Base-by-base conservation (phyloP, 2,113 vertebrate species). In the Thermophis baileyi region DNA sequence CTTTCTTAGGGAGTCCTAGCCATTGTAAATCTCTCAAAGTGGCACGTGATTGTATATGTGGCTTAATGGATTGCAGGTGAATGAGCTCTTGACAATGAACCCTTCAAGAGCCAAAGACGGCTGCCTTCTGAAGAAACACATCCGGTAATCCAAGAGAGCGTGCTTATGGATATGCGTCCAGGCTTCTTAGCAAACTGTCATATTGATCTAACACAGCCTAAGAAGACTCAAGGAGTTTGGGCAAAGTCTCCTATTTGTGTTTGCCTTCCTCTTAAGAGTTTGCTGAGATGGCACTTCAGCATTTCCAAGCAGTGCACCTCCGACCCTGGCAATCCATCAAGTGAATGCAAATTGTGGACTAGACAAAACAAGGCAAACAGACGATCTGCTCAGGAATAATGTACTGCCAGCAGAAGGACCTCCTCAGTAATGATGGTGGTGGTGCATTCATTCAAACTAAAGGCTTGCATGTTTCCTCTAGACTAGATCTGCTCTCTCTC, bases 341-440 rank as follows among this genome's bases (percentile, higher is more conserved):
- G 97, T 96, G 97, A 96, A 98, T 98, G 96, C 97, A 98, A 98
- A 98, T 97, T 95, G 96, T 35, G 95, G 96, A 95, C 96, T 93
- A 97, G 97, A 98, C 98, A 98, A 98, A 98, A 97, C 97, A 97
- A 97, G 96, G 97, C 98, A 98, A 98, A 98, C 98, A 98, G 97
- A 96, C 94, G 95, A 95, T 93, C 96, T 95, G 97, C 97, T 98
- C 97, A 91, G 95, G 97, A 97, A 98, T 97, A 97, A 97, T 97
- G 97, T 96, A 95, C 97, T 97, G 96, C 94, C 94, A 93, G 96
- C 96, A 97, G 96, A 96, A 97, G 96, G 96, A 97, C 95, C 97
- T 97, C 96, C 94, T 94, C 93, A 93, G 96, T 97, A 97, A 97
- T 97, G 98, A 97, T 97, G 98, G 97, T 94, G 95, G 96, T 97